A percentile compares a stretch with the other conserved stretches of the same genome.
phyloP scores from a whole-genome alignment of 2,888 invertebrate genomes.

The Sarcophaga rosellei region DNA sequence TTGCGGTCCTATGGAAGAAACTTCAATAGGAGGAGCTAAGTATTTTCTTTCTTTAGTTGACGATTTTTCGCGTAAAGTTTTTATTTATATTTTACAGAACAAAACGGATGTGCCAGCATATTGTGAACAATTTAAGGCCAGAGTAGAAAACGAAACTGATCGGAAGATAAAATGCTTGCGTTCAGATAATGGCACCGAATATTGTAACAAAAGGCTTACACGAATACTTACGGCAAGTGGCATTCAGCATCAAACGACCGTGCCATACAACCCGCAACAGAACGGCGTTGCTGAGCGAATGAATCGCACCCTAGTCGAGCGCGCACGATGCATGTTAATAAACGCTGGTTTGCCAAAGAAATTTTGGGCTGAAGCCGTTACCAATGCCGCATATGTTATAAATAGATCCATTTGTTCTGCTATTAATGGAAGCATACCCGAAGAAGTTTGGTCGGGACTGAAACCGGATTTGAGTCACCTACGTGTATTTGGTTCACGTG shows the following conservation, averaged over 20 bases:
- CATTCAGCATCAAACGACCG: conserved; percentile 74
- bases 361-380: conserved; percentile 59
- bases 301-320: conserved; percentile 46
- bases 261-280: conserved; percentile 75
- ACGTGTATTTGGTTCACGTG: conserved; percentile 33
- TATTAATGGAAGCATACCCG: conserved; percentile 19
- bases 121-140: conserved; percentile 36
- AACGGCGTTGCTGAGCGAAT: conserved; percentile 73
- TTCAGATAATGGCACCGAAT: conserved; percentile 55
- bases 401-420: conserved; percentile 45
- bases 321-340: conserved; percentile 37
- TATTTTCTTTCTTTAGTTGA: conserved; percentile 48
- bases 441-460: conserved; percentile 33
- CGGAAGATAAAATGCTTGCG: conserved; percentile 55
- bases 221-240: conserved; percentile 64
- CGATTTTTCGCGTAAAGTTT: conserved; percentile 27
- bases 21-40: conserved; percentile 38
- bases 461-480: conserved; percentile 40
- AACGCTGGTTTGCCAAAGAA: conserved; percentile 33
- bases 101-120: conserved; percentile 36
- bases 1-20: conserved; percentile 43
- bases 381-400: conserved; percentile 34
- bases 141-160: conserved; percentile 42
- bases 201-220: conserved; percentile 72
- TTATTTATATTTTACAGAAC: conserved; percentile 17